Conservation (phyloP, 1,140 invertebrate species). For the Zaprionus camerounensis region DNA sequence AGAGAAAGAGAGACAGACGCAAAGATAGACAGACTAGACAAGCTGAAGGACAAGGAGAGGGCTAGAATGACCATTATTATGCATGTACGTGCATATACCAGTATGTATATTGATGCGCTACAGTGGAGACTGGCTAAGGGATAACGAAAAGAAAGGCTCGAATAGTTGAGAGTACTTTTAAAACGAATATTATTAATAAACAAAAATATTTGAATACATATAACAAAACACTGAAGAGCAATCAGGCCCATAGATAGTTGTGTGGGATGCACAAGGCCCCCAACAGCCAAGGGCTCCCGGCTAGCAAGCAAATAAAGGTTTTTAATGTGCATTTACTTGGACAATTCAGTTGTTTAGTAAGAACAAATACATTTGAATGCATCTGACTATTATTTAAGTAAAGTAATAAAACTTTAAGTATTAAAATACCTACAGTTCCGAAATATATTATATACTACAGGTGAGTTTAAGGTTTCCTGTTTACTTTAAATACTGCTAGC, state of each 20-base stretch:
- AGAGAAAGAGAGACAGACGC: background rate
- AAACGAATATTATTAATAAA: background rate
- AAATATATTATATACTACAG: background rate
- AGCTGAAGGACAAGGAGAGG: background rate
- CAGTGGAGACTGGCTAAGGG: constrained; percentile 33
- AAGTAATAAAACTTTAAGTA: background rate
- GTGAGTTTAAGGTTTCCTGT: background rate
- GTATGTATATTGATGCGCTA: constrained; percentile 18
- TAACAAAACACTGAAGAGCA: no score
- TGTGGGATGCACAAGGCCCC: no score
- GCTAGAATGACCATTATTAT: constrained; percentile 59
- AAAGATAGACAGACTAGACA: constrained; percentile 27
- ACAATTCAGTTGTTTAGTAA: no score
- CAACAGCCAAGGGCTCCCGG: no score
- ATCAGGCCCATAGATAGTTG: no score
- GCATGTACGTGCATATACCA: constrained; percentile 24
- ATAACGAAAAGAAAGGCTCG: background rate
- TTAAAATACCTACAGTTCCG: background rate
- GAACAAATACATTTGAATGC: no score
- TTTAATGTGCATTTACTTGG: no score
- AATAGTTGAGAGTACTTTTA: accelerated
- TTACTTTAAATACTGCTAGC: background rate
- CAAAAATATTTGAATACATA: no score
- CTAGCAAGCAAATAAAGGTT: no score
- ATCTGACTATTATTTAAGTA: no score